phyloP scores from a whole-genome alignment of 2,888 invertebrate genomes.

The Drosophila formosana region DNA sequence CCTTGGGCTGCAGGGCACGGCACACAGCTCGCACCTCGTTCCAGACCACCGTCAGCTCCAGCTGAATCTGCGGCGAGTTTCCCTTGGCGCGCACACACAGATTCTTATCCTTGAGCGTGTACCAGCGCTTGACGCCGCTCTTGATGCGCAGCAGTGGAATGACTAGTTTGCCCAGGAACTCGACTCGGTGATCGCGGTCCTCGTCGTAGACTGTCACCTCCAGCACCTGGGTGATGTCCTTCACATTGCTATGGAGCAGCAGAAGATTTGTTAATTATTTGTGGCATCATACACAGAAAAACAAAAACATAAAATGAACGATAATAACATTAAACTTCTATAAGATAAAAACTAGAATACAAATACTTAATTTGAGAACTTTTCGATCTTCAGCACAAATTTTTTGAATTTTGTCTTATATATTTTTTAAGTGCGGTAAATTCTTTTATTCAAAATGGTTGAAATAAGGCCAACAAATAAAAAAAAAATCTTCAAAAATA shows the following conservation, averaged over 20 bases:
- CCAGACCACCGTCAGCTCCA: constrained; percentile 97
- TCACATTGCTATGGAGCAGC: constrained; percentile 89
- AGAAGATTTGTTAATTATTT: no score
- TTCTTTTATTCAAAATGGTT: no score
- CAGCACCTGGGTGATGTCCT: constrained; percentile 97
- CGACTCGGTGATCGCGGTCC: constrained; percentile 98
- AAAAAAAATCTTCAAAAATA: no score
- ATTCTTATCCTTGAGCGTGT: constrained; percentile 97
- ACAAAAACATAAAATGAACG: no score
- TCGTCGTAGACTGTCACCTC: constrained; percentile 99
- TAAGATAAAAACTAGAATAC: no score
- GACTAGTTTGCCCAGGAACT: constrained; percentile 96
- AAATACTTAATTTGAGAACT: no score
- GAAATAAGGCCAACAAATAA: no score
- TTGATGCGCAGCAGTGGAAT: constrained; percentile 94
- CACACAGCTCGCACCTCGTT: constrained; percentile 96
- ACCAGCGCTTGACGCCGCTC: constrained; percentile 97
- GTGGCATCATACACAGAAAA: no score
- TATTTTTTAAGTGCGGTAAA: no score
- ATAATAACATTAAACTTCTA: no score
- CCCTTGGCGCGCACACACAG: constrained; percentile 96
- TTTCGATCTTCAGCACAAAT: no score
- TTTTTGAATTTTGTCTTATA: no score
- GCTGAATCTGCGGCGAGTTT: constrained; percentile 89
- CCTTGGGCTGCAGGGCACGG: constrained; percentile 96